Evolutionary conservation across 1,140 invertebrate species (phyloP), one percentile per base, ranked within the genome.

Genomic region (Papilio polytes): DNA sequence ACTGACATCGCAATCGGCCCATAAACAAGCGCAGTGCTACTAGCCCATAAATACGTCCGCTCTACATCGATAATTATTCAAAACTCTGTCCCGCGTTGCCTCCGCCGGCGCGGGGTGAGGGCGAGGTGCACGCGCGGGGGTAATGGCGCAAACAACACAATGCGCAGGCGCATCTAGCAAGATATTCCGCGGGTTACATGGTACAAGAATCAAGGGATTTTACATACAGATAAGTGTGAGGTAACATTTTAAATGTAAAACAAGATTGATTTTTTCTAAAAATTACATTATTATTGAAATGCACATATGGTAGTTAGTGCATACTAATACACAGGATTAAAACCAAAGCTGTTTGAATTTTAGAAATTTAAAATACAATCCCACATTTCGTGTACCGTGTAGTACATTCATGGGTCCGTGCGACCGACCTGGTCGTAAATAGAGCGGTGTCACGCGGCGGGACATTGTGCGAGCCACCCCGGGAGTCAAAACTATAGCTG

Each of bases 381-480:
- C 82, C 82, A 76, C 83, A 36, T 74, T 80, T 82, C 78, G 44
- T 77, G 88, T 82, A 82, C 86, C 88, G 77, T 41, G 82, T 48
- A 74, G 66, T 78, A 87, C 78, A 82, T 86, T 87, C 87, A 87
- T 84, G 82, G 87, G 84, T 88, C 85, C 85, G 85, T 85, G 84
- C 85, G 84, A 82, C 81, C 83, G 85, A 83, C 85, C 84, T 81
- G 84, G 83, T 93, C 91, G 90, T 93, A 93, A 93, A 93, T 91
- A 93, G 92, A 91, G 89, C 88, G 88, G 89, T 93, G 92, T 93
- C 92, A 92, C 91, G 92, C 90, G 87, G 88, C 81, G 80, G 84
- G 89, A 92, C 92, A 92, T 86, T 90, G 91, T 91, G 89, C 89
- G 90, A 93, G 91, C 91, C 91, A 93, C 90, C 90, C 90, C 89